Evolutionary conservation across 2,113 vertebrate species (phyloP).

Genomic region (Uria aalge): DNA sequence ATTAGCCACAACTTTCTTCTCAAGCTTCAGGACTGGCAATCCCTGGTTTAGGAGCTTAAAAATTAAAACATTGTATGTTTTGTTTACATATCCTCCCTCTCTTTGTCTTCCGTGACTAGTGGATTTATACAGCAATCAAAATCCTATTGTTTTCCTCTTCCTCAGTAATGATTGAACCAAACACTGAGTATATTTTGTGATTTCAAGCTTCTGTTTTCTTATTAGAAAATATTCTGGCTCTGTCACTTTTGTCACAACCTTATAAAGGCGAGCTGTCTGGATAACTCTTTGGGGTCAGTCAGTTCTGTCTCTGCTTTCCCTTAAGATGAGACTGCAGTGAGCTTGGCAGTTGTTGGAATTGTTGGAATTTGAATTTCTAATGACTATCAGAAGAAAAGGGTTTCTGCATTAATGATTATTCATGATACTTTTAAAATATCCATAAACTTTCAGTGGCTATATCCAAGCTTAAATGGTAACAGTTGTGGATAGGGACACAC

Average conservation of each 20-base stretch:
- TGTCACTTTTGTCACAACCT: background rate
- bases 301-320: background rate
- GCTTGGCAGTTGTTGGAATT: constrained; percentile 1
- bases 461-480: background rate
- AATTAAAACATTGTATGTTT: background rate
- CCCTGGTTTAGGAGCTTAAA: background rate
- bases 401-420: constrained; percentile 22
- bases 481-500: background rate
- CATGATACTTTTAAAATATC: background rate
- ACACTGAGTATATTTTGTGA: background rate
- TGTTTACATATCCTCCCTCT: background rate
- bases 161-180: background rate
- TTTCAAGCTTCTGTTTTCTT: background rate
- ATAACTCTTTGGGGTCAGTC: background rate
- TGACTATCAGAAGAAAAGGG: background rate
- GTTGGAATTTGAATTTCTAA: constrained; percentile 49
- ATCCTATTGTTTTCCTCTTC: background rate
- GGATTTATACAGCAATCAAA: background rate
- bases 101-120: background rate
- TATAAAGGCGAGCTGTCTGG: background rate
- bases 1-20: background rate
- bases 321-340: background rate
- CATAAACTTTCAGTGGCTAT: background rate
- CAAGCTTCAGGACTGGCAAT: background rate
- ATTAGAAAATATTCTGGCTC: background rate